Evolutionary conservation across 2,888 invertebrate species (phyloP).

Genomic region (Epinotia brunnichana): DNA sequence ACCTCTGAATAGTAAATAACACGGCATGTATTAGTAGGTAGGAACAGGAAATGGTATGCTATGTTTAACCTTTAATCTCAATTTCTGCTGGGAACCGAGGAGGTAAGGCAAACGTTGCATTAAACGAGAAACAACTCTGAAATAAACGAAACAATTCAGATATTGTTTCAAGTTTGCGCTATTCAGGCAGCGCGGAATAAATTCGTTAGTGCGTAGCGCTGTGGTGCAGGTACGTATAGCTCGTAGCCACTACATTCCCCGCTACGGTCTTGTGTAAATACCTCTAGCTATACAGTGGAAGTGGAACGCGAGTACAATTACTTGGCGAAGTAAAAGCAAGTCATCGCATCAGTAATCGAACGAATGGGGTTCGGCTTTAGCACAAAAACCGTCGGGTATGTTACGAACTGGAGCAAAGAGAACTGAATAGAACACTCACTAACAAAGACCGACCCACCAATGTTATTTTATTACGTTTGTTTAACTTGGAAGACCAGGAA

Average conservation of each 20-base stretch:
- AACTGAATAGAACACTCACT: slow-evolving; percentile 48
- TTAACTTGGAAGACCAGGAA: slow-evolving; percentile 22
- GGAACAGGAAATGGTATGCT: background rate
- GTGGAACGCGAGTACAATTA: slow-evolving; percentile 68
- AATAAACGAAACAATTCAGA: slow-evolving; percentile 38
- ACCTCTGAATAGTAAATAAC: slow-evolving; percentile 51
- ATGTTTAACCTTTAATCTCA: slow-evolving; percentile 11
- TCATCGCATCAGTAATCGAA: slow-evolving; percentile 77
- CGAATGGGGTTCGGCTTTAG: slow-evolving; percentile 67
- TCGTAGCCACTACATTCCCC: slow-evolving; percentile 56
- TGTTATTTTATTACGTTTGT: slow-evolving; percentile 38
- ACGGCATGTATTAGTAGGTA: slow-evolving; percentile 50
- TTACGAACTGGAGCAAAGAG: slow-evolving; percentile 53
- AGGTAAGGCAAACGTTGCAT: slow-evolving; percentile 5
- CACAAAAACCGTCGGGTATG: slow-evolving; percentile 68
- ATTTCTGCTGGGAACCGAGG: slow-evolving; percentile 8
- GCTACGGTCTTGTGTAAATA: slow-evolving; percentile 43
- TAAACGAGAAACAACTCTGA: slow-evolving; percentile 28
- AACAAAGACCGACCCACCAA: slow-evolving; percentile 36
- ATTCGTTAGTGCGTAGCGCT: slow-evolving; percentile 47
- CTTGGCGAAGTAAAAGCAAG: slow-evolving; percentile 73
- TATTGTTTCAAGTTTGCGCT: slow-evolving; percentile 34
- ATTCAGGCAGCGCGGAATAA: slow-evolving; percentile 34
- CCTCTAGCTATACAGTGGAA: slow-evolving; percentile 45
- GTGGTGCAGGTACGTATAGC: slow-evolving; percentile 59